Evolutionary conservation across 2,113 vertebrate species (phyloP).

Genomic region (Hystrix cristata): DNA sequence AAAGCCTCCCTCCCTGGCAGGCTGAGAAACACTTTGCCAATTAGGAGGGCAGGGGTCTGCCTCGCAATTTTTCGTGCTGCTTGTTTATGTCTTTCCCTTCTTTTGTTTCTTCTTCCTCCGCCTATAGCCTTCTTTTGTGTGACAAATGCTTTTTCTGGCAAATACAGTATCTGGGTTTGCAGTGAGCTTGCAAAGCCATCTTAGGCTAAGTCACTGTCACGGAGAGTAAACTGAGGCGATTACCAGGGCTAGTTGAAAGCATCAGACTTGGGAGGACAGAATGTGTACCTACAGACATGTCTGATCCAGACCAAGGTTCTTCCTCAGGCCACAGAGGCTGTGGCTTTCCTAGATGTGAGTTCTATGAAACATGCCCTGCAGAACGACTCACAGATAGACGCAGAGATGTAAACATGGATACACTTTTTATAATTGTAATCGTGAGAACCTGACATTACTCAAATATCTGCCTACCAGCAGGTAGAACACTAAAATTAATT

Average conservation of each 20-base stretch:
- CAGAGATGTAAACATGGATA: background rate
- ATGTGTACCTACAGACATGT: background rate
- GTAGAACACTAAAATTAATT: background rate
- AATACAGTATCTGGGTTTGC: constrained; percentile 61
- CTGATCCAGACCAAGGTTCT: too few species aligned
- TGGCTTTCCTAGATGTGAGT: background rate
- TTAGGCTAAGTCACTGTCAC: constrained; percentile 53
- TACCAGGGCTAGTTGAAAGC: background rate
- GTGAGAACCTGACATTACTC: background rate
- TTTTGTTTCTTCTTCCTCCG: background rate
- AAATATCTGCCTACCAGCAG: background rate
- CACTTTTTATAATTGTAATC: background rate
- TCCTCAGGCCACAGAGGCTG: background rate
- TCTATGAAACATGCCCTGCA: background rate
- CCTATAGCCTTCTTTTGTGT: constrained; percentile 45
- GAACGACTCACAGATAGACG: background rate
- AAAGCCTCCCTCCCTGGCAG: constrained; percentile 50
- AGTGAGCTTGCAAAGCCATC: constrained; percentile 77
- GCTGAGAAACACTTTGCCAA: background rate
- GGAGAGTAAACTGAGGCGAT: background rate
- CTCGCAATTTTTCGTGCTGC: background rate
- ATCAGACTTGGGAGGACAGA: background rate
- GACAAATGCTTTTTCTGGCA: constrained; percentile 77
- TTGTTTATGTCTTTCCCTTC: constrained; percentile 40
- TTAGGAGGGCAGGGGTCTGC: constrained; percentile 60